These are phyloP conservation scores for Melanostigma gelatinosum DNA, from an alignment of 2,113 vertebrate genomes.

Conservation along the genomic window DNA sequence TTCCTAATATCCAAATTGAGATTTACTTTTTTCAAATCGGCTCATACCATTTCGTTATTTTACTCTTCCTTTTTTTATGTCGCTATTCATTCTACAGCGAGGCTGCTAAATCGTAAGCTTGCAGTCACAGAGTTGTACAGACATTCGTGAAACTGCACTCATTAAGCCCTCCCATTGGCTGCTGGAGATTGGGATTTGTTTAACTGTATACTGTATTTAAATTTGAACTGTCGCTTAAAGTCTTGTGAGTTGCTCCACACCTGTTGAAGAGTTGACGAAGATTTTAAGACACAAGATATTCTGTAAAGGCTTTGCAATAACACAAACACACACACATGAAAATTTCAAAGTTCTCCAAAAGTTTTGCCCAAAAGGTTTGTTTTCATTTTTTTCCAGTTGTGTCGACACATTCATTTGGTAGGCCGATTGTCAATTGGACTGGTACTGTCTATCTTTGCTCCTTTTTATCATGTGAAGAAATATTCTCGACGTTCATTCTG, in stretches of 20 bases:
- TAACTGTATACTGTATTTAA: slow-evolving; percentile 39
- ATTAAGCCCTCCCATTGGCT: slow-evolving; percentile 24
- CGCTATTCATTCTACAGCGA: slow-evolving; percentile 37
- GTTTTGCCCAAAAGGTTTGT: slow-evolving; percentile 18
- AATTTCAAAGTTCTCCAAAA: slow-evolving; percentile 16
- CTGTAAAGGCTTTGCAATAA: slow-evolving; percentile 61
- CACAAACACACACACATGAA: not conserved
- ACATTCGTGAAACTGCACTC: slow-evolving; percentile 27
- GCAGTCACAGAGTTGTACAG: slow-evolving; percentile 42
- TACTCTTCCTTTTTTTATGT: slow-evolving; percentile 53
- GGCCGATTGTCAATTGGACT: slow-evolving; percentile 29
- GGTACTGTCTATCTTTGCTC: slow-evolving; percentile 39
- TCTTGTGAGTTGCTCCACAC: slow-evolving; percentile 33
- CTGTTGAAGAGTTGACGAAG: slow-evolving; percentile 5
- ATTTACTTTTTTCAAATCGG: slow-evolving; percentile 41
- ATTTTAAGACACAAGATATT: slow-evolving; percentile 32
- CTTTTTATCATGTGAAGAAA: slow-evolving; percentile 44
- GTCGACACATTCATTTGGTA: slow-evolving; percentile 44
- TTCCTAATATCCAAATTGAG: slow-evolving; percentile 34
- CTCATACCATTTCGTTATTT: slow-evolving; percentile 24
- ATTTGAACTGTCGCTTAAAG: slow-evolving; percentile 45
- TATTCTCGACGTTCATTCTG: slow-evolving; percentile 44
- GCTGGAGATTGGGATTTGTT: slow-evolving; percentile 36
- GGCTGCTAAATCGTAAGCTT: slow-evolving; percentile 17
- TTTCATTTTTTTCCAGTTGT: slow-evolving; percentile 41